A percentile compares a stretch with the other conserved stretches of the same genome.
These are phyloP conservation scores for Ciconia maguari DNA, from an alignment of 2,113 vertebrate species.

Conservation along the genomic window DNA sequence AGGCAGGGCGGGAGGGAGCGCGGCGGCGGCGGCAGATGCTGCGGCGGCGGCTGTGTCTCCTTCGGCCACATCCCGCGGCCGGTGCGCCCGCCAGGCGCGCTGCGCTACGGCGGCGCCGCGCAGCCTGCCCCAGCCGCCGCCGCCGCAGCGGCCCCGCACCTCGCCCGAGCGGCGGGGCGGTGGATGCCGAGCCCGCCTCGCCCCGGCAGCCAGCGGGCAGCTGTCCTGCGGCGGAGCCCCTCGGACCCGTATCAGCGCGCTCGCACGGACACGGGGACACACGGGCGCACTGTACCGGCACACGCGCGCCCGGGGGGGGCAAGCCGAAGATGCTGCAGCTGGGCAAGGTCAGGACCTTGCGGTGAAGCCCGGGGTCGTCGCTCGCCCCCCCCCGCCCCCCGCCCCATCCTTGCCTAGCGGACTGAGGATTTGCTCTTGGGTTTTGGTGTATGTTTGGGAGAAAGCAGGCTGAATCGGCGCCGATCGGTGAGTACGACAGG, in stretches of 20 bases:
- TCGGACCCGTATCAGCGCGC: not conserved
- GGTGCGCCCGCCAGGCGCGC: constrained; percentile 16
- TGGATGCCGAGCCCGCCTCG: constrained; percentile 1
- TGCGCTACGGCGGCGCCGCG: constrained; percentile 1
- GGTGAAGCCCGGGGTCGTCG: constrained; percentile 63
- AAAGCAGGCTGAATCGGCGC: constrained; percentile 65
- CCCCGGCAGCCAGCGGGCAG: not conserved
- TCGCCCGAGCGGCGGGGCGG: not conserved
- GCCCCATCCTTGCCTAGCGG: not conserved
- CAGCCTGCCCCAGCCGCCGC: not conserved
- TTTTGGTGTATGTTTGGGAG: constrained; percentile 66
- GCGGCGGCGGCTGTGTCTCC: constrained; percentile 1
- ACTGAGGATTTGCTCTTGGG: constrained; percentile 59
- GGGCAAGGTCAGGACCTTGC: constrained; percentile 77
- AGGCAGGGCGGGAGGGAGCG: not conserved
- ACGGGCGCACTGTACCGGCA: not conserved
- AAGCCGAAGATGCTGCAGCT: constrained; percentile 38
- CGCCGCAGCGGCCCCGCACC: not conserved
- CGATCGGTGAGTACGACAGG: constrained; percentile 71
- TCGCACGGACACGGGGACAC: not conserved
- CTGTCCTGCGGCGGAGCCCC: constrained; percentile 2
- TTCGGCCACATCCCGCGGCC: constrained; percentile 38
- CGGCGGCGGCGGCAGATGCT: constrained; percentile 25
- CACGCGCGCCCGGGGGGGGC: not conserved
- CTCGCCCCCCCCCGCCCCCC: constrained; percentile 17